Evolutionary conservation across 2,888 invertebrate genomes (phyloP).

Genomic region (Drosophila pseudotalamancana): DNA sequence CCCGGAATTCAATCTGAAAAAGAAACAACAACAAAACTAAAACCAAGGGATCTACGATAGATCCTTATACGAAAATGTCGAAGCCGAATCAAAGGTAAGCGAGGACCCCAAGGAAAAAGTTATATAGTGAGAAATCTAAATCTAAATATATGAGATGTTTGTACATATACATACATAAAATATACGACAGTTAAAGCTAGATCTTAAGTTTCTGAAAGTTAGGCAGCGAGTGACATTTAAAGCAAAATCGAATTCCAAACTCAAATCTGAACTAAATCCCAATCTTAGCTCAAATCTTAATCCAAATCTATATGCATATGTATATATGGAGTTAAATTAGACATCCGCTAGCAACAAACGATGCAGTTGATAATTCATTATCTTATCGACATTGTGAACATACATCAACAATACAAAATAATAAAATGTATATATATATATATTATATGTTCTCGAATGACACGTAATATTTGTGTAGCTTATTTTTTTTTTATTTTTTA

Average conservation of each 20-base stretch:
- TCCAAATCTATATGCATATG: background rate
- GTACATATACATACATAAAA: too few relatives aligned
- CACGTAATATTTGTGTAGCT: slow-evolving; percentile 25
- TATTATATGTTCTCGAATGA: slow-evolving; percentile 6
- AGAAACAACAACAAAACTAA: background rate
- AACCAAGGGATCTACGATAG: background rate
- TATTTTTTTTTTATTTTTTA: background rate
- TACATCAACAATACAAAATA: too few relatives aligned
- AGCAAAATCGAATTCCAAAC: background rate
- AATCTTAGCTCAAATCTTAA: too few relatives aligned
- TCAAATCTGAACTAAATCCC: background rate
- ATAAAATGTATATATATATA: background rate
- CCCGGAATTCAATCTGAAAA: background rate
- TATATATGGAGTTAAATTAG: background rate
- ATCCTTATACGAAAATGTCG: slow-evolving; percentile 38
- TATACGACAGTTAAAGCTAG: too few relatives aligned
- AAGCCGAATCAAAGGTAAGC: slow-evolving; percentile 36
- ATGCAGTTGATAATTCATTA: slow-evolving; percentile 28
- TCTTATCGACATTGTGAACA: slow-evolving; percentile 33
- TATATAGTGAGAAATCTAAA: too few relatives aligned
- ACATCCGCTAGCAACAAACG: slow-evolving; percentile 29
- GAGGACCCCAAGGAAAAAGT: too few relatives aligned
- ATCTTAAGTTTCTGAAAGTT: too few relatives aligned
- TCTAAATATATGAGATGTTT: too few relatives aligned
- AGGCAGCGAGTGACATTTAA: too few relatives aligned